Percentiles rank a stretch among this genome's conserved stretches.
phyloP scores from a whole-genome alignment of 2,797 vertebrate genomes.

The Columba guinea region DNA sequence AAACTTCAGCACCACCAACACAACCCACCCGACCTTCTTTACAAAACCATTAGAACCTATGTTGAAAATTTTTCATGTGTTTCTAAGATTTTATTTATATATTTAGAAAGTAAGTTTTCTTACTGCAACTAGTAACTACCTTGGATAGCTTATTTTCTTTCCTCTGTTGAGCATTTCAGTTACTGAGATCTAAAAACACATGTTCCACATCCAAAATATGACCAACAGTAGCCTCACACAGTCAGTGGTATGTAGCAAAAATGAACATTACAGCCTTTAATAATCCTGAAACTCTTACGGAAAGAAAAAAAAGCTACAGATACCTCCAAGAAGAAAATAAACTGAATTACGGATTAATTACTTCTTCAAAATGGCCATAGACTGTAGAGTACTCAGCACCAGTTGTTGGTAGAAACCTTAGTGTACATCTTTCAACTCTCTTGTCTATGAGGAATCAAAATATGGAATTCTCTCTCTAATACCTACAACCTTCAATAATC shows the following conservation, averaged over 20 bases:
- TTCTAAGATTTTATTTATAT: not conserved
- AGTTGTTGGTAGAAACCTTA: not conserved
- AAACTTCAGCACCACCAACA: not conserved
- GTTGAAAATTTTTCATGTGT: not conserved
- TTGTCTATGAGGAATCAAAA: not conserved
- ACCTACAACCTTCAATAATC: not conserved
- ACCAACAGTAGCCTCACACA: not conserved
- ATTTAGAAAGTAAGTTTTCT: not conserved
- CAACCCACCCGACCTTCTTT: not conserved
- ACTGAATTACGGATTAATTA: not conserved
- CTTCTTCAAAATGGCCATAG: not conserved
- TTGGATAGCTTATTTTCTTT: not conserved
- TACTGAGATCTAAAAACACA: not conserved
- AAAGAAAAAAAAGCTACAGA: not conserved
- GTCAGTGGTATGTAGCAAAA: not conserved
- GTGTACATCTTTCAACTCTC: not conserved
- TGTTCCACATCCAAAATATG: not conserved
- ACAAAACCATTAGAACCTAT: not conserved
- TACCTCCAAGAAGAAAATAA: not conserved
- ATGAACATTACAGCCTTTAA: not conserved
- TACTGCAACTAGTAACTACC: not conserved
- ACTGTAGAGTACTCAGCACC: not conserved
- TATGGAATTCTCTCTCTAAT: not conserved
- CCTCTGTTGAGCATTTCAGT: not conserved
- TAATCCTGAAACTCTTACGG: not conserved